Percentiles rank a stretch among this genome's conserved stretches.
These are phyloP conservation scores for Calephelis nemesis DNA, from an alignment of 1,140 invertebrate genomes.

Conservation along the genomic window DNA sequence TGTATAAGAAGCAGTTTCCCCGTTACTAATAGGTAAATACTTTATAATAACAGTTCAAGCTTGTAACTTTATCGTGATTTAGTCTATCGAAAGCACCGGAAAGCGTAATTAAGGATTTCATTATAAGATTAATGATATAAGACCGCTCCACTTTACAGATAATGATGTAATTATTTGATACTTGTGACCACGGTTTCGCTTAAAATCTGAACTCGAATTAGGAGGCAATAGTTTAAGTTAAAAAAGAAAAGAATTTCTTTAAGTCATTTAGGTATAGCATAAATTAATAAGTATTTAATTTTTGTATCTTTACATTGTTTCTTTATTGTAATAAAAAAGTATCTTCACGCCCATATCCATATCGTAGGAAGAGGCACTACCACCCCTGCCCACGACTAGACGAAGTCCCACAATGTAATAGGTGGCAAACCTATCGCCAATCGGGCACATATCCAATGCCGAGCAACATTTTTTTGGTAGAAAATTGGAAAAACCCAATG, in stretches of 20 bases:
- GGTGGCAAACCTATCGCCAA: too few species aligned
- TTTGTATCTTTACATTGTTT: too few species aligned
- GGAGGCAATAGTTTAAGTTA: not conserved
- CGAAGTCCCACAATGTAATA: too few species aligned
- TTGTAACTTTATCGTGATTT: conserved; percentile 9
- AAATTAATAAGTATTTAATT: too few species aligned
- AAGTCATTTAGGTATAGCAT: not conserved
- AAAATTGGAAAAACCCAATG: too few species aligned
- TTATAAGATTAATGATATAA: conserved; percentile 28
- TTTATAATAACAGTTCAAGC: conserved; percentile 15
- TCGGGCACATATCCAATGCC: too few species aligned
- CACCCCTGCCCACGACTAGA: too few species aligned
- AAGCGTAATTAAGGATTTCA: conserved; percentile 26
- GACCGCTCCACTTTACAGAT: conserved; percentile 3
- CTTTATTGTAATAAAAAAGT: too few species aligned
- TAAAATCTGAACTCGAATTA: not conserved
- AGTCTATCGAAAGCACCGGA: conserved; percentile 13
- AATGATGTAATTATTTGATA: conserved; percentile 30
- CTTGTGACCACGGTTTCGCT: not conserved
- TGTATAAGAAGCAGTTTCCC: not conserved
- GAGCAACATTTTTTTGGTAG: too few species aligned
- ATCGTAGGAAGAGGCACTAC: too few species aligned
- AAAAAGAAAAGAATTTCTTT: not conserved
- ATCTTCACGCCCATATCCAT: too few species aligned
- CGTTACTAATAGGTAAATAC: not conserved